These are phyloP conservation scores for Subacronicta megacephala DNA, from an alignment of 2,888 invertebrate genomes.

Conservation along the genomic window DNA sequence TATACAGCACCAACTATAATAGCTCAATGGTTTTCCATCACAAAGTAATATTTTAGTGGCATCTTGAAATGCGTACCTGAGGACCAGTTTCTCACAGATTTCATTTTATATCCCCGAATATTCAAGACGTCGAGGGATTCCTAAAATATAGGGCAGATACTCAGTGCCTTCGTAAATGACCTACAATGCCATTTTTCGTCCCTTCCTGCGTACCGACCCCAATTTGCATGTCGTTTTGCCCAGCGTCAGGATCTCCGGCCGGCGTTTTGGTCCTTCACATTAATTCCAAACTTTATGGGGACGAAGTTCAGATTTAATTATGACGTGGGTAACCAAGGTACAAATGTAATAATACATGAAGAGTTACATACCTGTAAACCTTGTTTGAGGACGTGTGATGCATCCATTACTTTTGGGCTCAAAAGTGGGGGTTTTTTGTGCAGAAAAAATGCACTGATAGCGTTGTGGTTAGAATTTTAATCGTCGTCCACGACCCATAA, in stretches of 20 bases:
- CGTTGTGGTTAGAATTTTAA: no score
- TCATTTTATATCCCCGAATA: slow-evolving; percentile 32
- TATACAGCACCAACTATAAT: no score
- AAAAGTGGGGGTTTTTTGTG: no score
- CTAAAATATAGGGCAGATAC: slow-evolving; percentile 13
- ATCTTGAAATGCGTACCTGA: slow-evolving; percentile 13
- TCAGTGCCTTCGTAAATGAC: slow-evolving; percentile 19
- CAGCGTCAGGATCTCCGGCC: slow-evolving; percentile 1
- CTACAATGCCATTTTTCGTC: slow-evolving; percentile 29
- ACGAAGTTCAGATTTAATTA: slow-evolving; percentile 46
- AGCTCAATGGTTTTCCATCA: neutral
- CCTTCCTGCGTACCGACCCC: slow-evolving; percentile 28
- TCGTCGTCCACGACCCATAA: no score
- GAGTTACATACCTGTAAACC: slow-evolving; percentile 17
- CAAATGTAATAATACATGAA: slow-evolving; percentile 21
- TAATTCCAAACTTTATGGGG: slow-evolving; percentile 20
- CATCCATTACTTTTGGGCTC: slow-evolving; percentile 20
- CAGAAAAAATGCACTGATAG: neutral
- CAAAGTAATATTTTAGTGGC: slow-evolving; percentile 22
- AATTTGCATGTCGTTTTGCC: slow-evolving; percentile 44
- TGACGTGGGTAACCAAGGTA: slow-evolving; percentile 22
- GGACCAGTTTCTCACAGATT: slow-evolving; percentile 20
- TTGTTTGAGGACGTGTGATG: slow-evolving; percentile 12
- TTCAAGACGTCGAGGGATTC: slow-evolving; percentile 17
- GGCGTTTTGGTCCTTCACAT: slow-evolving; percentile 33